These are phyloP conservation scores for Siderastrea radians DNA, from an alignment of 92 coral and sea anemone genomes.

Conservation along the genomic window DNA sequence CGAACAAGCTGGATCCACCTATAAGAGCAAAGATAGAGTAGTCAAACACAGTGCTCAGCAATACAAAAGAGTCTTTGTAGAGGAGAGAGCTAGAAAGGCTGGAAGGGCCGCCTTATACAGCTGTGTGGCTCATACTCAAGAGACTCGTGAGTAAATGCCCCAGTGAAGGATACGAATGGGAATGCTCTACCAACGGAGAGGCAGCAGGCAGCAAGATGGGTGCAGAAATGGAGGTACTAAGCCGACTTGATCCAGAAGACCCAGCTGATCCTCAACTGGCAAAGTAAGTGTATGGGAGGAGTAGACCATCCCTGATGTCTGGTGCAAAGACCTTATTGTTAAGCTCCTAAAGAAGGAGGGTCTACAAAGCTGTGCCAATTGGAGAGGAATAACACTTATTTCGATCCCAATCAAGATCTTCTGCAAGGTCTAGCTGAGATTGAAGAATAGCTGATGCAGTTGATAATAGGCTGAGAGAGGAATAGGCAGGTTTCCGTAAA, in stretches of 20 bases:
- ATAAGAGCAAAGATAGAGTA: neutral
- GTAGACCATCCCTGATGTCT: constrained; percentile 4
- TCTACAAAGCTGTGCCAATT: constrained; percentile 32
- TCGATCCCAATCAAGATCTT: constrained; percentile 26
- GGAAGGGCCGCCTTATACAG: neutral
- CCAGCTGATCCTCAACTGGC: constrained; percentile 3
- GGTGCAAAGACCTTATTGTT: constrained; percentile 17
- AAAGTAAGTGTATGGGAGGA: neutral
- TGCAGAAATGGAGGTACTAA: neutral
- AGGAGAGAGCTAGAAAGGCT: too few species aligned
- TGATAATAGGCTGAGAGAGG: constrained; percentile 15
- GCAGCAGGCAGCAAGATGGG: constrained; percentile 24
- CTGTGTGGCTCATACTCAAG: neutral
- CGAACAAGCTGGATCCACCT: too few species aligned
- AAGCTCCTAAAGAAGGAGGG: constrained; percentile 25
- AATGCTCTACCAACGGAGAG: neutral
- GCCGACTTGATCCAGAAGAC: constrained; percentile 31
- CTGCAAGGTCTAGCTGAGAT: neutral
- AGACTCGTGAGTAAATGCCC: neutral
- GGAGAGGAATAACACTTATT: constrained; percentile 36
- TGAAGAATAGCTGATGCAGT: neutral
- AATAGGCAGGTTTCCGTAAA: constrained; percentile 36
- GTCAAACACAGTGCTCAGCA: neutral
- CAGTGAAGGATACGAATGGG: constrained; percentile 8
- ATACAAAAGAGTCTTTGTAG: too few species aligned